Evolutionary conservation across 2,113 vertebrate genomes (phyloP), one percentile per base, ranked within the genome.

Genomic region (Leuciscus idus): DNA sequence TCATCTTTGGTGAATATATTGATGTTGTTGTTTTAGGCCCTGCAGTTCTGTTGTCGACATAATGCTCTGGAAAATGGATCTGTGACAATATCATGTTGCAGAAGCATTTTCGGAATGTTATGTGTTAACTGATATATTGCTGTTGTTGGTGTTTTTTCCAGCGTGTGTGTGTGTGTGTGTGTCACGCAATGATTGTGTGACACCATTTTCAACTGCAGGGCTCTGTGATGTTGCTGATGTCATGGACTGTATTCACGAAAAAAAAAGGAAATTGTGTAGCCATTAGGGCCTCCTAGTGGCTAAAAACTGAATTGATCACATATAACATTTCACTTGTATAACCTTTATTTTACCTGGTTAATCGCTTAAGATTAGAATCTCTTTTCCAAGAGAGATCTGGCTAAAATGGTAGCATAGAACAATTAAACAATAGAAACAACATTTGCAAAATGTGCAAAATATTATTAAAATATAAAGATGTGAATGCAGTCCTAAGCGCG

Each of bases 21-120:
- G 43, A 74, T 64, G 12, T 86, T 78, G 88, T 92, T 62, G n/a
- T 76, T 84, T 88, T 85, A 28, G 84, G 17, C 87, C 57, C 84
- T 84, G 73, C 72, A 81, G 19, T 79, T 52, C 11, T 86, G 73
- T 87, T 87, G 33, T 59, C 76, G 15, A 26, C 86, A 86, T 88
- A 84, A 90, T 48, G 61, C 59, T 86, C 61, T 75, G 11, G n/a
- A 61, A 84, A 86, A 86, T 55, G 83, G 52, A 75, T 84, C 84
- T 84, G 84, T 57, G 46, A 62, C 70, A 12, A 21, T 33, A 17
- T 79, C 23, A 83, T 72, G 74, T 89, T 19, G 30, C 88, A 72
- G 86, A 68, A 88, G 68, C 62, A 57, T 88, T 83, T 82, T 61
- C 28, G 61, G 88, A 88, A 81, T 36, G 73, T 86, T 89, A 85